Percentiles rank a stretch among this genome's conserved stretches.
Conservation (phyloP, 2,888 invertebrate species). For the Dicyrtomina minuta region DNA sequence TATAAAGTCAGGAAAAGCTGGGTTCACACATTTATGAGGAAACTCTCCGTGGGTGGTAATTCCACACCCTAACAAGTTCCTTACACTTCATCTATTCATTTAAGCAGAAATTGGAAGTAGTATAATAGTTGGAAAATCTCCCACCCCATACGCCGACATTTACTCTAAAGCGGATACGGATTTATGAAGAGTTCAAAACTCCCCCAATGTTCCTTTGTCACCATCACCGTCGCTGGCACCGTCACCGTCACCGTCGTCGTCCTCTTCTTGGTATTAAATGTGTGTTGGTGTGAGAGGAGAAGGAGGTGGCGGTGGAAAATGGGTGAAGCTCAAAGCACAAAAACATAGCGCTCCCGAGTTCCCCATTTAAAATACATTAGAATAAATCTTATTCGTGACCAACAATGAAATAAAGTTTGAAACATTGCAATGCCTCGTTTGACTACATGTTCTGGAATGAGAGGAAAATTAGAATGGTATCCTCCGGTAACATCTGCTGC, state of each 20-base stretch:
- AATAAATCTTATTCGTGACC: slow-evolving; percentile 25
- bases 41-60: slow-evolving; percentile 4
- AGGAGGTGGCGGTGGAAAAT: not conserved
- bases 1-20: not conserved
- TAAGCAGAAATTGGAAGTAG: not conserved
- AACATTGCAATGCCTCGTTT: no score
- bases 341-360: slow-evolving; percentile 4
- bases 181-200: not conserved
- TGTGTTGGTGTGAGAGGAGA: no score
- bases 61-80: not conserved
- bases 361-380: slow-evolving; percentile 33
- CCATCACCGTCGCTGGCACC: no score
- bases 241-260: no score
- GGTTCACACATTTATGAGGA: slow-evolving; percentile 20
- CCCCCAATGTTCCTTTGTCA: not conserved
- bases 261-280: no score
- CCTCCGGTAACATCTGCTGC: slow-evolving; percentile 36
- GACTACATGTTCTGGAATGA: not conserved
- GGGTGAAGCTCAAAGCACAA: not conserved
- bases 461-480: slow-evolving; percentile 21
- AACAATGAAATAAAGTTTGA: not conserved
- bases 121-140: not conserved
- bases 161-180: not conserved
- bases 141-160: not conserved
- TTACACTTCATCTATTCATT: slow-evolving; percentile 13